Conservation (phyloP, 2,797 vertebrate genomes). For the Holocentrus rufus region DNA sequence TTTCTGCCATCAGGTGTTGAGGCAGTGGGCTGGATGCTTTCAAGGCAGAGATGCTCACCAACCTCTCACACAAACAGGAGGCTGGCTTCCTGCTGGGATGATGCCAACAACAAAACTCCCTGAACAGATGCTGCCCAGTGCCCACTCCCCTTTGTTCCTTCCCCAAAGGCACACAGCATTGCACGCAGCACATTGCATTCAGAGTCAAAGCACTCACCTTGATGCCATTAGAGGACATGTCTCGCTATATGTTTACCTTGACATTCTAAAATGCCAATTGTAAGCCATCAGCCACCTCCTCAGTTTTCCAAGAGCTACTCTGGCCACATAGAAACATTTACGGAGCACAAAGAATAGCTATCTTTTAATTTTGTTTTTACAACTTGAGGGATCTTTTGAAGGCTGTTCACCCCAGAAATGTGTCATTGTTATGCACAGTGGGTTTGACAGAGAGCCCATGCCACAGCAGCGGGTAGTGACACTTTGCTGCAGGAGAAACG, state of each 20-base stretch:
- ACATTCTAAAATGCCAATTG: not conserved
- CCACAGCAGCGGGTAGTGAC: slow-evolving; percentile 20
- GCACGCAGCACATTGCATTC: slow-evolving; percentile 4
- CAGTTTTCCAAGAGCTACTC: slow-evolving; percentile 23
- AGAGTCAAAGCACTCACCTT: slow-evolving; percentile 50
- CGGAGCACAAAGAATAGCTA: slow-evolving; percentile 7
- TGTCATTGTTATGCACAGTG: slow-evolving; percentile 19
- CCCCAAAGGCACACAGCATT: slow-evolving; percentile 29
- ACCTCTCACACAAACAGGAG: slow-evolving; percentile 29
- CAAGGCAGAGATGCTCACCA: slow-evolving; percentile 28
- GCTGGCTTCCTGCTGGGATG: slow-evolving; percentile 38
- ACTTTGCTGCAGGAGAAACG: slow-evolving; percentile 17
- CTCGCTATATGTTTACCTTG: too few relatives aligned
- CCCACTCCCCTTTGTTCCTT: slow-evolving; percentile 39
- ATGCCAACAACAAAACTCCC: slow-evolving; percentile 48
- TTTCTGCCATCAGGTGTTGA: slow-evolving; percentile 31
- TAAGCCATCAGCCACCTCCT: slow-evolving; percentile 10
- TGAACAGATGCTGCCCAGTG: slow-evolving; percentile 60
- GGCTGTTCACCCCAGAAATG: slow-evolving; percentile 12
- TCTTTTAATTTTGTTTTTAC: not conserved
- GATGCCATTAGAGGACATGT: slow-evolving; percentile 20
- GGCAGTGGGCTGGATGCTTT: slow-evolving; percentile 24
- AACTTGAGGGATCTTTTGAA: slow-evolving; percentile 14
- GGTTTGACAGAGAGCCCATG: slow-evolving; percentile 40
- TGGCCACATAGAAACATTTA: not conserved